Base-by-base conservation (phyloP, 2,113 vertebrate genomes). In the Sinocyclocheilus rhinocerous region DNA sequence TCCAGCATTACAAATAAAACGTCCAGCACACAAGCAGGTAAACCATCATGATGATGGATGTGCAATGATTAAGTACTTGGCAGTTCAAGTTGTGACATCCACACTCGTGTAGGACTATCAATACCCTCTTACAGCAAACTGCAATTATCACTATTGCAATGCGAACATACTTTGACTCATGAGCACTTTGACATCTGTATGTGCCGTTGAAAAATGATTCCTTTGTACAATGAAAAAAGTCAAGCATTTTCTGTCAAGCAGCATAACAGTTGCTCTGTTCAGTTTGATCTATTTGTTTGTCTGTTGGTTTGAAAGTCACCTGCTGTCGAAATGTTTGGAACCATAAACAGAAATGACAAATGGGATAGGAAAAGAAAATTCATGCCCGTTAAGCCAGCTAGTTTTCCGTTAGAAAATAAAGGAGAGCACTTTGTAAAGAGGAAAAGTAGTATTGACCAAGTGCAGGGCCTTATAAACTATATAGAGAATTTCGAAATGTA, bases 361-460 rank as follows among this genome's bases (percentile, higher is more conserved):
- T 45, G 69, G 36, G 22, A 50, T 57, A 45, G 29, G 45, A 76
- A 76, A 33, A 73, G 18, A 84, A 79, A 55, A 15, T 59, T 26
- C 39, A 81, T 70, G 45, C 55, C 2, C 18, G 63, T 72, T 69
- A 55, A 42, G 73, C 39, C 16, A 9, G 63, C 42, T 61, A 22
- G 57, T 22, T 36, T 33, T 84, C 77, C 59, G 13, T 81, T 67
- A 24, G 16, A 26, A 67, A 77, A 87, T 70, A 88, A 85, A 86
- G 76, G 52, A 78, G 12, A 83, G 55, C 65, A 26, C 87, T 86
- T 80, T 67, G 84, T 48, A 24, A 81, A 73, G 65, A 42, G 59
- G 73, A 84, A 83, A 84, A 85, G 81, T 88, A 89, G 81, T 88
- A 89, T 90, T 85, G 88, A 89, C 78, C 78, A 72, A 57, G 36